These are phyloP conservation scores for Brachyopa scutellaris DNA, from an alignment of 2,888 invertebrate genomes.

Conservation along the genomic window DNA sequence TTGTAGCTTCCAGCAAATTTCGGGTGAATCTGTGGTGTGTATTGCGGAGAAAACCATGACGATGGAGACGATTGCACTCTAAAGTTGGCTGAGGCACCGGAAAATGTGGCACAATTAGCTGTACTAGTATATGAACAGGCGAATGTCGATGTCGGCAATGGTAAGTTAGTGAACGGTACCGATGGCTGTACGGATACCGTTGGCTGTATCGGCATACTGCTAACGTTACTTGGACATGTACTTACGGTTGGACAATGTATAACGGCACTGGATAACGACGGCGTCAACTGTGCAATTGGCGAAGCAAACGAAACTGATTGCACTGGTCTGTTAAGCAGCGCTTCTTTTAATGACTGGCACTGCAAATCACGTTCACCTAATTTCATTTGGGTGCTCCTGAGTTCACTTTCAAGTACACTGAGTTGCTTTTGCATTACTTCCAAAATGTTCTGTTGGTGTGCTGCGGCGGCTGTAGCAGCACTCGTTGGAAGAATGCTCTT, in stretches of 20 bases:
- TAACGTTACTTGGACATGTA: neutral
- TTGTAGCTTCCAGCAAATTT: neutral
- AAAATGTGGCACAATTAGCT: neutral
- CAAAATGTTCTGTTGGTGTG: neutral
- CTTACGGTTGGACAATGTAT: neutral
- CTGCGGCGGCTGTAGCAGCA: neutral
- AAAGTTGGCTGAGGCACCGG: neutral
- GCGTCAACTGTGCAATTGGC: neutral
- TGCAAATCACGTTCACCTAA: slow-evolving; percentile 3
- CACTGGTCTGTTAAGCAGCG: neutral
- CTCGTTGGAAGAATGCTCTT: neutral
- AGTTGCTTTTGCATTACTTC: neutral
- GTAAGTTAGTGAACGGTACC: slow-evolving; percentile 6
- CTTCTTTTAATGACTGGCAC: slow-evolving; percentile 5
- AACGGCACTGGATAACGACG: slow-evolving; percentile 4
- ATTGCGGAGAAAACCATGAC: slow-evolving; percentile 6
- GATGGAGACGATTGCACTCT: neutral
- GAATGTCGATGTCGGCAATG: neutral
- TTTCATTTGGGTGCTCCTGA: neutral
- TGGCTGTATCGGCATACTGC: neutral
- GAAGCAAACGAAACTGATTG: neutral
- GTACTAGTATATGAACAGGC: neutral
- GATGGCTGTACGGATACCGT: slow-evolving; percentile 2
- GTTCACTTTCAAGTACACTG: neutral
- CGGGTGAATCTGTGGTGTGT: slow-evolving; percentile 2